These are phyloP conservation scores for Grapholita molesta DNA, from an alignment of 1,140 invertebrate genomes.

Conservation along the genomic window DNA sequence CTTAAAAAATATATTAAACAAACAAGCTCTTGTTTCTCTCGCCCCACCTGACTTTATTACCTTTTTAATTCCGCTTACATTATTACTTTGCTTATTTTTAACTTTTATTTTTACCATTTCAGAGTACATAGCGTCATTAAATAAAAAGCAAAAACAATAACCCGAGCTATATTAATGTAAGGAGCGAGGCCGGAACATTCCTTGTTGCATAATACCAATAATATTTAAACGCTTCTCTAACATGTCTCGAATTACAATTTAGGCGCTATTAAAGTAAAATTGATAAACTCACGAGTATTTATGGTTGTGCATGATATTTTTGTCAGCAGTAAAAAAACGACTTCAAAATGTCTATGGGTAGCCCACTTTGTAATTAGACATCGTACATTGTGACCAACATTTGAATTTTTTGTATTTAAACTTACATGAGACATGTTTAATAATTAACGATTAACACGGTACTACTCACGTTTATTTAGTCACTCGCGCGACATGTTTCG, in stretches of 20 bases:
- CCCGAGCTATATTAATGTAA: slow-evolving; percentile 24
- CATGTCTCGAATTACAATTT: neutral
- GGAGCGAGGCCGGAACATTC: slow-evolving; percentile 5
- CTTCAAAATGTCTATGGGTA: no score
- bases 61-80: slow-evolving; percentile 17
- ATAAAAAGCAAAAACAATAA: slow-evolving; percentile 68
- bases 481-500: no score
- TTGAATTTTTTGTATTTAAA: no score
- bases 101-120: slow-evolving; percentile 63
- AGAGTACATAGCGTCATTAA: slow-evolving; percentile 74
- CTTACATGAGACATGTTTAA: no score
- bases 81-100: slow-evolving; percentile 32
- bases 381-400: no score
- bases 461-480: no score
- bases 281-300: no score
- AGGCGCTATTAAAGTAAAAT: neutral
- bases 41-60: slow-evolving; percentile 6
- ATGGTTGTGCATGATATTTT: no score
- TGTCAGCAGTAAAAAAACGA: no score
- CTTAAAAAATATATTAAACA: no score
- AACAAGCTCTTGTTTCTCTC: slow-evolving; percentile 2
- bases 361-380: no score
- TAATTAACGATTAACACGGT: no score
- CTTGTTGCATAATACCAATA: slow-evolving; percentile 2
- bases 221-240: neutral